Percentiles rank a stretch among this genome's conserved stretches.
Conservation (phyloP, 2,888 invertebrate genomes). For the Volucella inflata region DNA sequence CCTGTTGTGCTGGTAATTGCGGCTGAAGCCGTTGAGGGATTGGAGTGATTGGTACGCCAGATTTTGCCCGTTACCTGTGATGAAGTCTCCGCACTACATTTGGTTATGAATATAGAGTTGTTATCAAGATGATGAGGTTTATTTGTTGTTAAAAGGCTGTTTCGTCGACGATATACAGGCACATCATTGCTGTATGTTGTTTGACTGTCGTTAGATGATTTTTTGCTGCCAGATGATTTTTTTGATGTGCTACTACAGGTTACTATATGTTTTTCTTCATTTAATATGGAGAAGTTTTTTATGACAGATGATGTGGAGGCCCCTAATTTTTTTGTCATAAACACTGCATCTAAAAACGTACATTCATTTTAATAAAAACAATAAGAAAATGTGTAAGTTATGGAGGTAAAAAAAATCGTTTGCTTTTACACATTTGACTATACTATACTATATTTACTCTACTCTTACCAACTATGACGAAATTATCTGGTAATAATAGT, state of each 20-base stretch:
- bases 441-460: no score
- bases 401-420: no score
- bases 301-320: background rate
- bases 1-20: slow-evolving; percentile 38
- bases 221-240: slow-evolving; percentile 33
- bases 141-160: slow-evolving; percentile 37
- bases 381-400: no score
- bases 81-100: background rate
- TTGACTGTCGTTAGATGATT: background rate
- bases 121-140: slow-evolving; percentile 36
- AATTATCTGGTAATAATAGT: no score
- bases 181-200: background rate
- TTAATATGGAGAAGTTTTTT: slow-evolving; percentile 62
- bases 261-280: slow-evolving; percentile 47
- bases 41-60: slow-evolving; percentile 13
- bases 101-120: slow-evolving; percentile 3
- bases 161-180: slow-evolving; percentile 40
- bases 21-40: slow-evolving; percentile 8
- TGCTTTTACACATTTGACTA: no score
- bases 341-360: slow-evolving; percentile 42
- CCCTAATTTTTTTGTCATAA: slow-evolving; percentile 15
- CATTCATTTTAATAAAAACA: no score
- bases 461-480: no score
- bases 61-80: slow-evolving; percentile 1
- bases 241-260: slow-evolving; percentile 15